These are phyloP conservation scores for Holacanthus passer DNA, from an alignment of 2,113 vertebrate species.

Conservation along the genomic window DNA sequence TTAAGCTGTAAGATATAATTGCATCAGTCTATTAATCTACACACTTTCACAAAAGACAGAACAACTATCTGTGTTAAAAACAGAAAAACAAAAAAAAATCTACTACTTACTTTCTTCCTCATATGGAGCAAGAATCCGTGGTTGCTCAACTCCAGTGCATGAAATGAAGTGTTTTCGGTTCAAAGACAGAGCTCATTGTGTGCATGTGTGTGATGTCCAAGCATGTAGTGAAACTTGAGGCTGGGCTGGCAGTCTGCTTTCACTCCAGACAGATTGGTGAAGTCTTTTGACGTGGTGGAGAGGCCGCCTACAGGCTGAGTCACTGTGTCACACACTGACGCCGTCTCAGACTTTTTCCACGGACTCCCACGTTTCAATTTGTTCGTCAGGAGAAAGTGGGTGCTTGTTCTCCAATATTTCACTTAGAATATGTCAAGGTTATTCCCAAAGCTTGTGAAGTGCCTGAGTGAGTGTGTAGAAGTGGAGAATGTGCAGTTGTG, in stretches of 20 bases:
- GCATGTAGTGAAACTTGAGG: conserved; percentile 73
- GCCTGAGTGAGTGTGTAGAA: not conserved
- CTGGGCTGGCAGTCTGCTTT: conserved; percentile 72
- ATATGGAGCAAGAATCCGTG: conserved; percentile 78
- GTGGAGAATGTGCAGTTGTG: conserved; percentile 9
- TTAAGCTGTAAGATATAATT: not conserved
- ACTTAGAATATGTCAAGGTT: conserved; percentile 56
- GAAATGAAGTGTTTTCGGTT: conserved; percentile 56
- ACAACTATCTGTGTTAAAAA: not conserved
- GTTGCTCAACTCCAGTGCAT: conserved; percentile 68
- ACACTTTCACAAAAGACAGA: not conserved
- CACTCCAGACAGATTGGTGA: conserved; percentile 73
- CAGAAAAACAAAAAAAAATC: not conserved
- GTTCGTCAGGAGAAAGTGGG: conserved; percentile 71
- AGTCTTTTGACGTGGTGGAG: conserved; percentile 72
- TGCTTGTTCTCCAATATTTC: conserved; percentile 69
- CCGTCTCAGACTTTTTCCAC: conserved; percentile 75
- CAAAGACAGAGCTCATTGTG: conserved; percentile 57
- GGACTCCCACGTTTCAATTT: conserved; percentile 77
- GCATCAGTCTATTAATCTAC: not conserved
- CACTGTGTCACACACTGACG: conserved; percentile 77
- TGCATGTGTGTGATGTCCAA: conserved; percentile 53
- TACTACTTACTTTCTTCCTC: conserved; percentile 81
- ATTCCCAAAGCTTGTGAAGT: conserved; percentile 50
- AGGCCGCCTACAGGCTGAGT: conserved; percentile 83